These are phyloP conservation scores for Ondatra zibethicus DNA, from an alignment of 2,113 vertebrate species.

Conservation along the genomic window DNA sequence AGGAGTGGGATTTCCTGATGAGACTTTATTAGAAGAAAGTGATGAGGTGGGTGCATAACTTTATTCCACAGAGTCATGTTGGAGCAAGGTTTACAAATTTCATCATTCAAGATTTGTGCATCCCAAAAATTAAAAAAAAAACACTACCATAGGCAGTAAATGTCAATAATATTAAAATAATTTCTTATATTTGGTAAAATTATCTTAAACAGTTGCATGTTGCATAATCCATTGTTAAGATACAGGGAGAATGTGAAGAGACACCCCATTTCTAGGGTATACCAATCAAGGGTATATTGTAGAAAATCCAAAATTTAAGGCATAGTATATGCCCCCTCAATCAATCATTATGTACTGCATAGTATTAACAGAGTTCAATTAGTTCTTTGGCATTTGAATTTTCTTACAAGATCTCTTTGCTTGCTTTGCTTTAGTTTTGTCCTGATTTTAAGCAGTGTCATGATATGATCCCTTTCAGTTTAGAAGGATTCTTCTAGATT, in stretches of 20 bases:
- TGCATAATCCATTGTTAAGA: not conserved
- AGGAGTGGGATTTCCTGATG: not conserved
- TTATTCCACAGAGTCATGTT: not conserved
- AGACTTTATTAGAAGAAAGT: not conserved
- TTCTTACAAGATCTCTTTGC: not conserved
- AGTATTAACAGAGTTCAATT: not conserved
- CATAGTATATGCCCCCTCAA: not conserved
- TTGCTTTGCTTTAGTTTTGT: not conserved
- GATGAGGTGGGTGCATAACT: not conserved
- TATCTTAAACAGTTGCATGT: not conserved
- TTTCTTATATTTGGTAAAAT: not conserved
- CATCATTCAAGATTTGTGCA: not conserved
- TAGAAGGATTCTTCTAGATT: not conserved
- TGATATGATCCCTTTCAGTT: not conserved
- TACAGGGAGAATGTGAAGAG: not conserved
- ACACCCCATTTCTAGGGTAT: not conserved
- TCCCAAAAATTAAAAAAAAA: not conserved
- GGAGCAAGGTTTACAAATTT: not conserved
- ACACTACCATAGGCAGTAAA: not conserved
- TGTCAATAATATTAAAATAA: not conserved
- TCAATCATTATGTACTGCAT: not conserved
- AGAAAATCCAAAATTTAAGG: slow-evolving; percentile 12
- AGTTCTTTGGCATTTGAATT: not conserved
- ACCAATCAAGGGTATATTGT: not conserved
- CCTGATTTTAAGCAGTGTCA: no score